Percentiles rank a stretch among this genome's conserved stretches.
Conservation (phyloP, 1,140 invertebrate species). For the Drosophila chauvacae region DNA sequence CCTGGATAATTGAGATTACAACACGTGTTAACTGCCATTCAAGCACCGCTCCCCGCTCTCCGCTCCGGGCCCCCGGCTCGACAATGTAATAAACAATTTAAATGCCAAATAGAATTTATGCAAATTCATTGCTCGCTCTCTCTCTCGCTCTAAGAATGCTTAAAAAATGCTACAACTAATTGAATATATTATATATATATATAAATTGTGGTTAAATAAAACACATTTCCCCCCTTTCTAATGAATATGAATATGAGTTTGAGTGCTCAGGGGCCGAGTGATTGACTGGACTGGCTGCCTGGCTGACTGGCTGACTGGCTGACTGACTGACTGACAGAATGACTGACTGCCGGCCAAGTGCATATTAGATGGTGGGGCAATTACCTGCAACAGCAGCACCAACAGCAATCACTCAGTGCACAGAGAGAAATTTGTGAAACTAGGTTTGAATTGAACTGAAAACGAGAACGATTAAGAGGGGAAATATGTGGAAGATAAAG, state of each 20-base stretch:
- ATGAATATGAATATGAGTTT: constrained; percentile 52
- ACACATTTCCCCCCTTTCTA: constrained; percentile 23
- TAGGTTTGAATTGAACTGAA: background rate
- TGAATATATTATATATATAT: constrained; percentile 34
- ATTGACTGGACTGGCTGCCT: constrained; percentile 22
- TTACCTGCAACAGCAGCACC: constrained; percentile 45
- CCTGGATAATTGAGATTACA: constrained; percentile 47
- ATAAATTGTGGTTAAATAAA: constrained; percentile 1
- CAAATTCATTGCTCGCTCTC: constrained; percentile 23
- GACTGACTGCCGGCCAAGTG: constrained; percentile 54
- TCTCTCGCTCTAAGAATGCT: constrained; percentile 29
- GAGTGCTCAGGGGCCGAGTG: constrained; percentile 14
- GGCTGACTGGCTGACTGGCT: constrained; percentile 25
- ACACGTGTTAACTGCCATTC: constrained; percentile 50
- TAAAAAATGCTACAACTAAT: constrained; percentile 56
- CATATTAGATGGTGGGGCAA: constrained; percentile 58
- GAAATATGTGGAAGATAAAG: background rate
- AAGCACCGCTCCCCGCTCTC: constrained; percentile 5
- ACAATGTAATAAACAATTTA: constrained; percentile 46
- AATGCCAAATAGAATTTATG: constrained; percentile 56
- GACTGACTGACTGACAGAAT: constrained; percentile 53
- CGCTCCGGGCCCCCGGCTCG: background rate
- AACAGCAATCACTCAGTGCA: constrained; percentile 38
- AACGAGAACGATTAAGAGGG: too few species aligned
- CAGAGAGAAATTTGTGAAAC: background rate